Base-by-base conservation (phyloP, 2,888 invertebrate genomes). In the Macroteleia sp. region DNA sequence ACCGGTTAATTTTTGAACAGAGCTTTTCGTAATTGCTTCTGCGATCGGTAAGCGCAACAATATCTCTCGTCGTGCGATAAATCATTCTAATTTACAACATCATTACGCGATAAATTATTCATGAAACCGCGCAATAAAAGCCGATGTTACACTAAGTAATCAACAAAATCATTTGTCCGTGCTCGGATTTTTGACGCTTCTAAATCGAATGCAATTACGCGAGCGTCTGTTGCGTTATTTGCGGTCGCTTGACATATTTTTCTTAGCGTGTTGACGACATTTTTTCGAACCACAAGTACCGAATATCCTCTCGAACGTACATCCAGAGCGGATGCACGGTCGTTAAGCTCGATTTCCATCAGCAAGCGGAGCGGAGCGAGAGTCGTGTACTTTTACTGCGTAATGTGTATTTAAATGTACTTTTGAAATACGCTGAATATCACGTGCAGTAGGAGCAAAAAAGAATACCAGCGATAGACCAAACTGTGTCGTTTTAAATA, bases 261-360 rank as follows among this genome's bases (percentile, higher is more conserved):
- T 79, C 70, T 79, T 36, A 61, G 71, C 57, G 44, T 39, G 70
- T 57, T 66, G 77, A 70, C 77, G 71, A 77, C 70, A 77, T 70
- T 77, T 77, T 70, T 70, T 50, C 66, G 41, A 77, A 56, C 76
- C 70, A 61, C 79, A 79, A 79, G 71, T 42, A 79, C 69, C 70
- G 71, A 77, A 77, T 77, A 73, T 77, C 77, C 77, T 77, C 69
- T 77, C 70, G 76, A 77, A 77, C 66, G 62, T 73, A 61, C 73
- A 69, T 73, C 44, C 73, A 64, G 67, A 78, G 74, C 78, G 78
- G 74, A 78, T 78, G 78, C 78, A 78, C 78, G 78, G 78, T 78
- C 78, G 73, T 78, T 74, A 78, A 74, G 78, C 78, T 78, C 78
- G 78, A 77, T 78, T 78, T 78, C 74, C 74, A 78, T 78, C 74